Conservation (phyloP, 2,797 vertebrate genomes). For the Octomys mimax region DNA sequence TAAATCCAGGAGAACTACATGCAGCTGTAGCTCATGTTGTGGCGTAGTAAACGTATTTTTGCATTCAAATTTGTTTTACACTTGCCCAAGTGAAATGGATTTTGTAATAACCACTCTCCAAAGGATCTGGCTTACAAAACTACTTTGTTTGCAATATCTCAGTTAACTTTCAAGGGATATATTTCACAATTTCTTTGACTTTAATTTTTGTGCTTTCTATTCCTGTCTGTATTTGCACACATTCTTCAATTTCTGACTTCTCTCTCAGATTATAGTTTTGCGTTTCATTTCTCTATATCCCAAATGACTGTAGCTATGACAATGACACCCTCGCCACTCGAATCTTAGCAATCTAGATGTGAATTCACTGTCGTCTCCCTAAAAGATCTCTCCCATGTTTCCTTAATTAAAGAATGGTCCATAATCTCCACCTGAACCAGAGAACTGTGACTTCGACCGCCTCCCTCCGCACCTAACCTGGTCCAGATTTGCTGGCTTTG, state of each 20-base stretch:
- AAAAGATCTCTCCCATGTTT: neutral
- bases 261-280: neutral
- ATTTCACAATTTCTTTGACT: constrained; percentile 27
- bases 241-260: neutral
- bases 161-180: neutral
- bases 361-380: neutral
- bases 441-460: neutral
- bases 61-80: constrained; percentile 45
- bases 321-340: no score
- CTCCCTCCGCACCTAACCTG: neutral
- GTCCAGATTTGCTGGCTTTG: neutral
- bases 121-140: constrained; percentile 36
- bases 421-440: neutral
- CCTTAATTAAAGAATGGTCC: neutral
- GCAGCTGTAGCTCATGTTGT: neutral
- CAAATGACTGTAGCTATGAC: neutral
- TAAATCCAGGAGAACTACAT: constrained; percentile 11
- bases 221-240: constrained; percentile 4
- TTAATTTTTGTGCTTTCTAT: neutral
- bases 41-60: neutral
- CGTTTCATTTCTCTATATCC: constrained; percentile 1
- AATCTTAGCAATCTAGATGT: neutral
- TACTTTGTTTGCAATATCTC: neutral
- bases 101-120: neutral
- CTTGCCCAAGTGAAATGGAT: neutral